phyloP scores from a whole-genome alignment of 2,797 vertebrate genomes.

The Sebastes matsubarae region DNA sequence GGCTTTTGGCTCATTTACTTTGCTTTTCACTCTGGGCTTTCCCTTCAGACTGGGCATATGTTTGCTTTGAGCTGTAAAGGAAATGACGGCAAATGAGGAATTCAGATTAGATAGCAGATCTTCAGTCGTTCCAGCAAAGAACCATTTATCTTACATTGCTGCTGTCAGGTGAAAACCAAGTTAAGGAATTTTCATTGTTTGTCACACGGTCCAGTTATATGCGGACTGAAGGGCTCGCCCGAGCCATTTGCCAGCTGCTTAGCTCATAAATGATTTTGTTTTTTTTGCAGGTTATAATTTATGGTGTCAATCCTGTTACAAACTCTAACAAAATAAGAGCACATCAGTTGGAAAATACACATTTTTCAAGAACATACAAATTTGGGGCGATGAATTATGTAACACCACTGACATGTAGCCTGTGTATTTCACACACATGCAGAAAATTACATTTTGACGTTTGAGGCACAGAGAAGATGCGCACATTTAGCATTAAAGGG shows the following conservation, averaged over 20 bases:
- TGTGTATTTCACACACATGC: background rate
- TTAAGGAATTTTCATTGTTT: background rate
- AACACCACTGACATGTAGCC: background rate
- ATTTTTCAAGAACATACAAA: background rate
- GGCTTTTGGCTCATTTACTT: background rate
- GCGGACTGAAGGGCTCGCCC: background rate
- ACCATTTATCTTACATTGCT: slow-evolving; percentile 11
- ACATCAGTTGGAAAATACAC: background rate
- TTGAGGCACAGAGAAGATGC: background rate
- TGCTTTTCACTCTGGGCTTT: background rate
- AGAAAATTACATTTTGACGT: background rate
- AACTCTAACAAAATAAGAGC: background rate
- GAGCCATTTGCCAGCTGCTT: background rate
- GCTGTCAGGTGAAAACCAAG: slow-evolving; percentile 25
- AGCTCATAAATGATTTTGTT: background rate
- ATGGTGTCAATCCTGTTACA: background rate
- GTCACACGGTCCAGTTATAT: background rate
- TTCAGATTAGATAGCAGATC: slow-evolving; percentile 37
- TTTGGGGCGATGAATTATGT: background rate
- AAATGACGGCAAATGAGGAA: slow-evolving; percentile 27
- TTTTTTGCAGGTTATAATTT: background rate
- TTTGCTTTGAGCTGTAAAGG: slow-evolving; percentile 23
- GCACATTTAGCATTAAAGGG: background rate
- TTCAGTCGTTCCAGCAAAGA: background rate
- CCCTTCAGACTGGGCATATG: background rate